Percentiles rank a stretch among this genome's conserved stretches.
These are phyloP conservation scores for Ceratothoa steindachneri DNA, from an alignment of 2,888 invertebrate species.

Conservation along the genomic window DNA sequence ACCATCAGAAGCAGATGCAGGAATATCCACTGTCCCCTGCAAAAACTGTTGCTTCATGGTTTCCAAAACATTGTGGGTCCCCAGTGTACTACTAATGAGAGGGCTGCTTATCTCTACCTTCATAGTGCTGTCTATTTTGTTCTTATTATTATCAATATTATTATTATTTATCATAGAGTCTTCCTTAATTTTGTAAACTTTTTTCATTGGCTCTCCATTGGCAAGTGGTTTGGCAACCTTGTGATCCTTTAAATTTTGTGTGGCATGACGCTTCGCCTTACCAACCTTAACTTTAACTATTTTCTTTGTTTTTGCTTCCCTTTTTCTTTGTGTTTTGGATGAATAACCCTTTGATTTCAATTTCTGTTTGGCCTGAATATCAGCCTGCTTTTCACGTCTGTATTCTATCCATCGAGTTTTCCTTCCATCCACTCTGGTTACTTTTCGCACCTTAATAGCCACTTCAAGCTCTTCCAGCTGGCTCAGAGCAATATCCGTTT, in stretches of 20 bases:
- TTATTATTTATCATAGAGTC: slow-evolving; percentile 12
- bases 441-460: slow-evolving; percentile 39
- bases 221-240: neutral
- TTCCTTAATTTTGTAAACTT: slow-evolving; percentile 24
- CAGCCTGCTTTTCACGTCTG: slow-evolving; percentile 27
- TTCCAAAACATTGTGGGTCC: slow-evolving; percentile 41
- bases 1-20: slow-evolving; percentile 18
- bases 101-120: slow-evolving; percentile 33
- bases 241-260: neutral
- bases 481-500: slow-evolving; percentile 36
- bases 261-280: neutral
- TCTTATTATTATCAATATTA: neutral
- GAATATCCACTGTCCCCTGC: slow-evolving; percentile 33
- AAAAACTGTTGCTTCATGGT: slow-evolving; percentile 45
- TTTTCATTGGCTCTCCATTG: neutral
- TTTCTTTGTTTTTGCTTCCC: neutral
- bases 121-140: slow-evolving; percentile 33
- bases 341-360: slow-evolving; percentile 14
- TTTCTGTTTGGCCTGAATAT: slow-evolving; percentile 8
- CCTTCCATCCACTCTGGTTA: slow-evolving; percentile 40
- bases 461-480: slow-evolving; percentile 42
- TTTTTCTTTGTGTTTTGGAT: slow-evolving; percentile 12
- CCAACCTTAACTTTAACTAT: neutral
- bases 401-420: slow-evolving; percentile 47
- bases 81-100: slow-evolving; percentile 33